Conservation (phyloP, 2,888 invertebrate species). For the Drosophila villosipedis region DNA sequence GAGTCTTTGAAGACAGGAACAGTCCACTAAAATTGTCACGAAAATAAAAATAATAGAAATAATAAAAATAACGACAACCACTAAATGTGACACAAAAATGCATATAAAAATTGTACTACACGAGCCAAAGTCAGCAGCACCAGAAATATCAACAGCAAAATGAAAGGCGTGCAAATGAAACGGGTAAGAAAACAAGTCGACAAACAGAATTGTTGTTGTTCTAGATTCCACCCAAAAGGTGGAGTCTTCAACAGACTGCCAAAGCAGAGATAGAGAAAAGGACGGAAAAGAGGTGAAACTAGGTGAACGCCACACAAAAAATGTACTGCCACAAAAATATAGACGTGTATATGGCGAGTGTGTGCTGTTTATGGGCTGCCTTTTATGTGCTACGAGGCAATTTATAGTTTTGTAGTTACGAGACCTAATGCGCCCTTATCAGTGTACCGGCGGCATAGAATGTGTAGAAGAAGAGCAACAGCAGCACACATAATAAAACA, state of each 20-base stretch:
- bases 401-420: constrained; percentile 67
- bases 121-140: constrained; percentile 27
- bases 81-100: constrained; percentile 71
- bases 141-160: constrained; percentile 20
- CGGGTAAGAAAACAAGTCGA: constrained; percentile 28
- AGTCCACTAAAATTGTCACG: constrained; percentile 66
- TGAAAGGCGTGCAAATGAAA: constrained; percentile 50
- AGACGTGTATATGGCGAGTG: constrained; percentile 16
- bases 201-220: constrained; percentile 9
- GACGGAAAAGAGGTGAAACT: constrained; percentile 40
- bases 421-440: constrained; percentile 50
- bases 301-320: constrained; percentile 63
- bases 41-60: constrained; percentile 73
- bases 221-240: neutral
- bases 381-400: constrained; percentile 65
- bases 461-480: constrained; percentile 22
- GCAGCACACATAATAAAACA: constrained; percentile 66
- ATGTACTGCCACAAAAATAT: constrained; percentile 59
- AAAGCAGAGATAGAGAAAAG: constrained; percentile 4
- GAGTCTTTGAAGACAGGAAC: neutral
- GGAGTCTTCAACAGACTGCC: constrained; percentile 25
- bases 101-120: constrained; percentile 62
- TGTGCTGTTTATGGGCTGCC: constrained; percentile 40
- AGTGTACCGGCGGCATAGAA: constrained; percentile 18
- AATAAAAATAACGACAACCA: constrained; percentile 67